Conservation (phyloP, 2,113 vertebrate genomes). For the Tachycineta bicolor region DNA sequence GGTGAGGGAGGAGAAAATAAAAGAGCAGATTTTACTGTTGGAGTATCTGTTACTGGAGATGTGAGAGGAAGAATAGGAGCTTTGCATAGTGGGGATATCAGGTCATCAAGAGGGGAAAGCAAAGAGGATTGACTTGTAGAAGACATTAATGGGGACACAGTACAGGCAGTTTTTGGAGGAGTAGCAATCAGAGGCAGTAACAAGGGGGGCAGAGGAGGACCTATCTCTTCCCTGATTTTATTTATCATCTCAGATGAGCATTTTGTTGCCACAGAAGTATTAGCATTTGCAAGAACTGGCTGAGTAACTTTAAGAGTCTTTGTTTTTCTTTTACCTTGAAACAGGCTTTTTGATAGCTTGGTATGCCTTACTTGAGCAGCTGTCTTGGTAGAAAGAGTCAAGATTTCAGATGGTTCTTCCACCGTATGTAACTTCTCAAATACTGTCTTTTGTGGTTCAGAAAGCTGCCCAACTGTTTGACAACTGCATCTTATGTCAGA, state of each 20-base stretch:
- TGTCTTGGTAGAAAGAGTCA: neutral
- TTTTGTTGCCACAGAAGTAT: constrained; percentile 52
- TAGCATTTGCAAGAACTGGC: constrained; percentile 37
- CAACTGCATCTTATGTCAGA: neutral
- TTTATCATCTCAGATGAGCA: constrained; percentile 71
- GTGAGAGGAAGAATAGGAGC: constrained; percentile 53
- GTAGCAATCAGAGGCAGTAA: constrained; percentile 84
- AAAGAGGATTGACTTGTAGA: constrained; percentile 72
- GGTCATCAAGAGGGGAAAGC: constrained; percentile 75
- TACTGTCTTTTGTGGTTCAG: neutral
- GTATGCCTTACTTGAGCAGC: neutral
- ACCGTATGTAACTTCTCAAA: constrained; percentile 15
- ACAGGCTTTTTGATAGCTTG: neutral
- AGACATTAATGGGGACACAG: constrained; percentile 67
- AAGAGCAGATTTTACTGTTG: constrained; percentile 62
- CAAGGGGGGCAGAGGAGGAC: constrained; percentile 87
- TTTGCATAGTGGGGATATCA: constrained; percentile 65
- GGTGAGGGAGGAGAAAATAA: constrained; percentile 72
- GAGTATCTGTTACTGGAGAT: constrained; percentile 57
- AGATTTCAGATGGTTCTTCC: constrained; percentile 1
- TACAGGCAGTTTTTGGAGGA: constrained; percentile 76
- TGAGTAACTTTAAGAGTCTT: neutral
- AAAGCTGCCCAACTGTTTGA: neutral
- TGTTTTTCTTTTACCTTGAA: neutral
- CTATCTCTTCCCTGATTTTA: constrained; percentile 85